Evolutionary conservation across 2,888 invertebrate species (phyloP).

Genomic region (Allophyes oxyacanthae): DNA sequence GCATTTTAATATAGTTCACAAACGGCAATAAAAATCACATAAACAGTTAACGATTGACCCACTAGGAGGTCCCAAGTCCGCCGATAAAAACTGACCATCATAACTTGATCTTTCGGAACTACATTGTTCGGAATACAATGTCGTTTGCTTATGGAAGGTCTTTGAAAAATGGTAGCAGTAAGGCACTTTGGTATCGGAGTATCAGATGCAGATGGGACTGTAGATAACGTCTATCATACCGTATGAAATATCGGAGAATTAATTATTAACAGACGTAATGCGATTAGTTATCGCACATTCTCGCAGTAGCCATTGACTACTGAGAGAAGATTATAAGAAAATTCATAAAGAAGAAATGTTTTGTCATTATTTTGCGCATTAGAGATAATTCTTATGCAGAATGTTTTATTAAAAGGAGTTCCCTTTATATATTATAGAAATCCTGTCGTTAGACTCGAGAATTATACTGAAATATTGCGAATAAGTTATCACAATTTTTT

Average conservation of each 20-base stretch:
- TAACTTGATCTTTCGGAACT: slow-evolving; percentile 55
- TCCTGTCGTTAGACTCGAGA: background rate
- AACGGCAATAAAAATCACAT: slow-evolving; percentile 80
- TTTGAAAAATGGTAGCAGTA: slow-evolving; percentile 61
- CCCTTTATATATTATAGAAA: slow-evolving; percentile 2
- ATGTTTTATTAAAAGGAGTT: background rate
- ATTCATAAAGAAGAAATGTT: slow-evolving; percentile 47
- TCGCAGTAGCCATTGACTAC: slow-evolving; percentile 75
- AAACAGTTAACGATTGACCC: slow-evolving; percentile 81
- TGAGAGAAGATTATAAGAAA: slow-evolving; percentile 62
- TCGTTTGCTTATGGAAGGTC: slow-evolving; percentile 51
- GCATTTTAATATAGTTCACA: slow-evolving; percentile 77
- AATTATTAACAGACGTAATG: slow-evolving; percentile 82
- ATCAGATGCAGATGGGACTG: slow-evolving; percentile 75
- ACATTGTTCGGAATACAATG: slow-evolving; percentile 52
- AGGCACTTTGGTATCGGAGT: slow-evolving; percentile 56
- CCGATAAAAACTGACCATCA: slow-evolving; percentile 65
- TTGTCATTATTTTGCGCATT: slow-evolving; percentile 49
- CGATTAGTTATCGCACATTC: slow-evolving; percentile 80
- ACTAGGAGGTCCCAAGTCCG: slow-evolving; percentile 77
- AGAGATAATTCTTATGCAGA: slow-evolving; percentile 16
- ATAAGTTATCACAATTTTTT: background rate
- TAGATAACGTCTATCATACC: slow-evolving; percentile 80
- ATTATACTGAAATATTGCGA: background rate
- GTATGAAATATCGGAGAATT: slow-evolving; percentile 82